phyloP scores from a whole-genome alignment of 2,113 vertebrate genomes.

The Noctilio leporinus region DNA sequence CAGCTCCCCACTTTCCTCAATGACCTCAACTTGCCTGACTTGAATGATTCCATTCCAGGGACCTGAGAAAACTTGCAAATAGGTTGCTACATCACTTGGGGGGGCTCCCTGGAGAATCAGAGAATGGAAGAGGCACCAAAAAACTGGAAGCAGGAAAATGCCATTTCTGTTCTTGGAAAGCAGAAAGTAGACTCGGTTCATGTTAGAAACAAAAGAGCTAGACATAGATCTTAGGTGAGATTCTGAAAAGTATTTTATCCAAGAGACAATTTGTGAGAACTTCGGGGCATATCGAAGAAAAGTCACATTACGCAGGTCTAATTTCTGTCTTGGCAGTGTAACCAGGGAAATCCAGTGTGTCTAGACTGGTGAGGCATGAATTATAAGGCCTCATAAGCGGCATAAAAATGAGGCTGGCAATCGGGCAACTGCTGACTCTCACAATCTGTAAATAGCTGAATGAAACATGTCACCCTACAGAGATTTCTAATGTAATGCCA shows the following conservation, averaged over 20 bases:
- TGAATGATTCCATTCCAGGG: neutral
- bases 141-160: slow-evolving; percentile 56
- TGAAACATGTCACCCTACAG: neutral
- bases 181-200: slow-evolving; percentile 47
- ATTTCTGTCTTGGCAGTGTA: slow-evolving; percentile 11
- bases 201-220: slow-evolving; percentile 36
- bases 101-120: neutral
- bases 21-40: neutral
- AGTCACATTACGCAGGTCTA: slow-evolving; percentile 1
- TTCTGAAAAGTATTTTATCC: slow-evolving; percentile 44
- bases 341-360: slow-evolving; percentile 26
- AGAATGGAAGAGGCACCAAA: neutral
- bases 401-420: slow-evolving; percentile 18
- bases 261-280: slow-evolving; percentile 47
- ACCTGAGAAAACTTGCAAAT: neutral
- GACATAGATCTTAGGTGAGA: slow-evolving; percentile 45
- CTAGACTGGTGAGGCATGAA: slow-evolving; percentile 20
- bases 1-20: neutral
- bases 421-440: slow-evolving; percentile 24
- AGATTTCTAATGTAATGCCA: slow-evolving; percentile 3
- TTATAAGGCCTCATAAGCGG: slow-evolving; percentile 25
- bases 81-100: neutral
- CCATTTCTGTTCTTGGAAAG: slow-evolving; percentile 50
- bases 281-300: slow-evolving; percentile 2
- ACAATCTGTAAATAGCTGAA: slow-evolving; percentile 28